Base-by-base conservation (phyloP, 2,113 vertebrate species). In the Chunga burmeisteri region DNA sequence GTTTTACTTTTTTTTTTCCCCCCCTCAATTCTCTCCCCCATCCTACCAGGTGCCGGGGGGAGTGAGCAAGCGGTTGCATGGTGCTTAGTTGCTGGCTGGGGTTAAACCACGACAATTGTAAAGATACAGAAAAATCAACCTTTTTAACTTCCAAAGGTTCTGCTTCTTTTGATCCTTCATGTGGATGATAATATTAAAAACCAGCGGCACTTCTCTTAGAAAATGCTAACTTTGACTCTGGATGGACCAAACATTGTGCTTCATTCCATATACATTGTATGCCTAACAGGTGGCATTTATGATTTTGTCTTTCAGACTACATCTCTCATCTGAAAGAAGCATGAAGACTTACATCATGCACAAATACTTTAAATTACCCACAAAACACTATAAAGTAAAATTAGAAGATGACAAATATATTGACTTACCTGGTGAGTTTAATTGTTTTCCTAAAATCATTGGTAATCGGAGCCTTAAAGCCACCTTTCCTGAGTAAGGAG, bases 391-490 rank as follows among this genome's bases (percentile, higher is more conserved):
- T 22, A 27, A 81, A 72, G 68, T 74, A 91, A 95, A 90, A 92
- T 86, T 74, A 78, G 88, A 96, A 88, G 81, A 92, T 1, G 19
- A 96, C 58, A 90, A 85, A 88, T 58, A 29, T 16, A 83, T 42
- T 6, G 5, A n/a, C 94, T 97, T 97, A 98, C 98, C 98, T 98
- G 96, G 98, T 99, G 77, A 99, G 98, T 96, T 98, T 98, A 98
- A 98, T 99, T 26, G 98, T 98, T 98, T 99, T 98, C 97, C 98
- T 98, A 98, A 99, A 98, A 95, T 98, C 98, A 98, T 98, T 99
- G 96, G 98, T 98, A 95, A 99, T 98, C 2, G 98, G 98, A 98
- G 98, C 98, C 97, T 99, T 99, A 97, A 98, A 99, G 94, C 98
- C 98, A 97, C 98, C 98, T 98, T 99, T 99, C 97, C 98, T 98